A percentile compares a stretch with the other conserved stretches of the same genome.
These are phyloP conservation scores for Spizella passerina DNA, from an alignment of 2,797 vertebrate genomes.

Conservation along the genomic window DNA sequence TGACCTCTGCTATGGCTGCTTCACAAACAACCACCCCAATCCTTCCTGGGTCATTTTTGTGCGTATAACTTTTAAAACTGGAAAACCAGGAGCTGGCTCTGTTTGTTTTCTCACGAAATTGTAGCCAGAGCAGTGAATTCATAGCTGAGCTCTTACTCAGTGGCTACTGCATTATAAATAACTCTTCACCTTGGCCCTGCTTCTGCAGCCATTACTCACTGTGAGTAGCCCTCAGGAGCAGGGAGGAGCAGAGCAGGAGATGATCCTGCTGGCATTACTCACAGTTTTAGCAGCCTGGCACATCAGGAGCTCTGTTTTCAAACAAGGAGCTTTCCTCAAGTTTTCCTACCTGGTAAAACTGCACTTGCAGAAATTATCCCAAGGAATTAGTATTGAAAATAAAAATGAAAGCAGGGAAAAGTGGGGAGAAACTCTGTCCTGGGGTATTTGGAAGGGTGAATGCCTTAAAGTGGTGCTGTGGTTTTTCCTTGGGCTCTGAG, in stretches of 20 bases:
- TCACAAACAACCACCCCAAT: background rate
- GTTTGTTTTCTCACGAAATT: slow-evolving; percentile 29
- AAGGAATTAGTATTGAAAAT: background rate
- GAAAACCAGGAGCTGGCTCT: background rate
- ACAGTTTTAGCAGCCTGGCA: background rate
- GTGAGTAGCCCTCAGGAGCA: background rate
- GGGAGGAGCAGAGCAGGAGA: background rate
- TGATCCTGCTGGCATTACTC: background rate
- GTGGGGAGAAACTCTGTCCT: background rate
- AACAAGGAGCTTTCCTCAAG: background rate
- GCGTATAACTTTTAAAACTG: background rate
- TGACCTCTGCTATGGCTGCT: background rate
- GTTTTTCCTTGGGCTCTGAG: background rate
- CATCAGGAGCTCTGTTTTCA: background rate
- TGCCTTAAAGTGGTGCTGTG: background rate
- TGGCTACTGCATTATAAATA: slow-evolving; percentile 61
- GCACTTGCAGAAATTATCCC: background rate
- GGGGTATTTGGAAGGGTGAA: background rate
- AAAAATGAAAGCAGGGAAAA: background rate
- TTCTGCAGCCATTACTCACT: slow-evolving; percentile 23
- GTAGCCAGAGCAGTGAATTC: slow-evolving; percentile 53
- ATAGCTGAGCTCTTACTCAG: slow-evolving; percentile 35
- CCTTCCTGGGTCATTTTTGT: background rate
- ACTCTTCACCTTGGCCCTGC: slow-evolving; percentile 35
- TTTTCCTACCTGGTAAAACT: background rate